Conservation (phyloP, 2,888 invertebrate genomes). For the Lasioglossum villosulum region DNA sequence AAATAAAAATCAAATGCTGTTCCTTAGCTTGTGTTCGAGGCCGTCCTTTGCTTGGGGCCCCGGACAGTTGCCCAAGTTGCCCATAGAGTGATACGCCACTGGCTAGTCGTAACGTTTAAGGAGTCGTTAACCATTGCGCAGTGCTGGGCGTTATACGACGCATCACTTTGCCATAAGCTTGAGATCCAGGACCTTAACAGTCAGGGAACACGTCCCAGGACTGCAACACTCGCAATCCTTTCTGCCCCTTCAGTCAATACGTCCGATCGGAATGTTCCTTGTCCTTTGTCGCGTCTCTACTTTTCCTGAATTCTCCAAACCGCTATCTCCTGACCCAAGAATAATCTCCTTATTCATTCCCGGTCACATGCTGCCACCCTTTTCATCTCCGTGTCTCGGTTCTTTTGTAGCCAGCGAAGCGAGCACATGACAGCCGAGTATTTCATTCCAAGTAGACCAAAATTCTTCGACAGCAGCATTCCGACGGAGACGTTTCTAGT, state of each 20-base stretch:
- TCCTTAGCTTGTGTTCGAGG: no score
- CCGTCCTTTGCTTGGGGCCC: no score
- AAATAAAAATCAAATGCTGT: no score
- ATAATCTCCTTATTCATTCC: constrained; percentile 4
- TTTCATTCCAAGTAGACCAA: background rate
- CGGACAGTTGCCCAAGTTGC: no score
- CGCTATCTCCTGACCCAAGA: background rate
- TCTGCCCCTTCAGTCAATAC: background rate
- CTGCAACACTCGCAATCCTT: background rate
- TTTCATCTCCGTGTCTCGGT: background rate
- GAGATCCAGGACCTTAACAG: background rate
- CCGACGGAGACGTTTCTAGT: background rate
- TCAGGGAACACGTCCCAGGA: background rate
- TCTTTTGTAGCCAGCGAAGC: background rate
- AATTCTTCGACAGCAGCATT: background rate
- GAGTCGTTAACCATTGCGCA: background rate
- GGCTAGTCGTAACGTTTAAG: background rate
- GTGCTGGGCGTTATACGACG: background rate
- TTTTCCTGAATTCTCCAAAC: constrained; percentile 1
- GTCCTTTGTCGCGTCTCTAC: background rate
- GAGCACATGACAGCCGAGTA: background rate
- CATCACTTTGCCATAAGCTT: background rate
- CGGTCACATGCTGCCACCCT: background rate
- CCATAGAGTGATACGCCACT: no score
- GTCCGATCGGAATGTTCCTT: background rate